These are phyloP conservation scores for Philereme transversata DNA, from an alignment of 2,888 invertebrate genomes.

Conservation along the genomic window DNA sequence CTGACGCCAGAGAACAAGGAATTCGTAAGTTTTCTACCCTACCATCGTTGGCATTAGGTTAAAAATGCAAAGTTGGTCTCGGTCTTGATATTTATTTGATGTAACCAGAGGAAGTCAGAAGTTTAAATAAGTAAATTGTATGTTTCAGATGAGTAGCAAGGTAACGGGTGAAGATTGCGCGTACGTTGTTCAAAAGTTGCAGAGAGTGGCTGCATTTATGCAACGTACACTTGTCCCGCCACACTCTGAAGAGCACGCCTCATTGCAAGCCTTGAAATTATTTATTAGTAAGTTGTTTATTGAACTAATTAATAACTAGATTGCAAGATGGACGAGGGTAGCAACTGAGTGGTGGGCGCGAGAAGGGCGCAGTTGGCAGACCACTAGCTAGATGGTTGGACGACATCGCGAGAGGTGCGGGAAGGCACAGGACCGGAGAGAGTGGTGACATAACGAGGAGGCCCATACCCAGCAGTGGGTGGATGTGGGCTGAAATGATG, in stretches of 20 bases:
- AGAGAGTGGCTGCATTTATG: constrained; percentile 89
- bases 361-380: too few relatives aligned
- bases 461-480: neutral
- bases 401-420: too few relatives aligned
- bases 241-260: constrained; percentile 86
- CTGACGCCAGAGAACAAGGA: constrained; percentile 79
- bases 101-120: neutral
- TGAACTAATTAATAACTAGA: neutral
- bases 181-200: constrained; percentile 89
- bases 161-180: constrained; percentile 88
- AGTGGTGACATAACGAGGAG: too few relatives aligned
- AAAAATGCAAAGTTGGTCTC: too few relatives aligned
- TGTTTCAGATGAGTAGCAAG: constrained; percentile 85
- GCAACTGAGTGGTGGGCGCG: too few relatives aligned
- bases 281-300: constrained; percentile 82
- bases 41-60: neutral
- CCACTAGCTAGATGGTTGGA: too few relatives aligned
- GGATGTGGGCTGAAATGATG: too few relatives aligned
- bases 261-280: constrained; percentile 89
- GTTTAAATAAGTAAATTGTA: constrained; percentile 1
- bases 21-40: constrained; percentile 77
- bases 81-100: neutral
- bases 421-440: too few relatives aligned
- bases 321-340: too few relatives aligned
- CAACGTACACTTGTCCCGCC: constrained; percentile 68